Conservation (phyloP, 2,797 vertebrate species). For the Craterocephalus amniculus region DNA sequence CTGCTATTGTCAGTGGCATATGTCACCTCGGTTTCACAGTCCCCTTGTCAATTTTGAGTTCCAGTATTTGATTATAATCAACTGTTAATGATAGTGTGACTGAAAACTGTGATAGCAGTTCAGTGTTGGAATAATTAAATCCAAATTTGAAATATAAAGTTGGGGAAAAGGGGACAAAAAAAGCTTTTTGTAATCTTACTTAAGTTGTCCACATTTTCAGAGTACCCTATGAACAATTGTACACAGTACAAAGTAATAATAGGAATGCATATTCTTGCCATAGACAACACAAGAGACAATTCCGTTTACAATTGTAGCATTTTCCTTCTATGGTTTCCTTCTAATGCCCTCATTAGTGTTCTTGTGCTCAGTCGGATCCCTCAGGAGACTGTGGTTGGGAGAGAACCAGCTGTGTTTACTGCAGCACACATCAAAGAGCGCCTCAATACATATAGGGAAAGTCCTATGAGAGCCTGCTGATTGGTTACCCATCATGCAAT, state of each 20-base stretch:
- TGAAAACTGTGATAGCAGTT: conserved; percentile 15
- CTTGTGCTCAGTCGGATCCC: conserved; percentile 75
- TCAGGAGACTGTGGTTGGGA: conserved; percentile 70
- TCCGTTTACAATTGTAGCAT: conserved; percentile 81
- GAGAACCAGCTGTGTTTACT: conserved; percentile 81
- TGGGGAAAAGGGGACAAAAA: neutral
- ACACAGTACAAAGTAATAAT: conserved; percentile 3
- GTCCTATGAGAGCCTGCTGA: conserved; percentile 70
- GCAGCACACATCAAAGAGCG: conserved; percentile 80
- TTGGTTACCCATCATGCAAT: conserved; percentile 77
- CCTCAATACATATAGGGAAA: conserved; percentile 67
- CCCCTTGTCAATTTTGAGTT: conserved; percentile 20
- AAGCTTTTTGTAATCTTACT: neutral
- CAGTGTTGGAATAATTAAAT: conserved; percentile 13
- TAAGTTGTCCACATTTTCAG: neutral
- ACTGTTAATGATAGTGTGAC: conserved; percentile 30
- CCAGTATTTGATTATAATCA: conserved; percentile 28
- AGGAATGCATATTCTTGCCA: conserved; percentile 35
- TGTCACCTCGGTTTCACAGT: conserved; percentile 17
- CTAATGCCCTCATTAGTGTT: conserved; percentile 87
- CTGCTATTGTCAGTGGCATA: conserved; percentile 13
- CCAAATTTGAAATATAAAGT: conserved; percentile 12
- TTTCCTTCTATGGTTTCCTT: conserved; percentile 78
- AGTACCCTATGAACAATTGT: neutral
- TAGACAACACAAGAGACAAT: conserved; percentile 67